Conservation (phyloP, 2,888 invertebrate species). For the Cosmorhoe ocellata region DNA sequence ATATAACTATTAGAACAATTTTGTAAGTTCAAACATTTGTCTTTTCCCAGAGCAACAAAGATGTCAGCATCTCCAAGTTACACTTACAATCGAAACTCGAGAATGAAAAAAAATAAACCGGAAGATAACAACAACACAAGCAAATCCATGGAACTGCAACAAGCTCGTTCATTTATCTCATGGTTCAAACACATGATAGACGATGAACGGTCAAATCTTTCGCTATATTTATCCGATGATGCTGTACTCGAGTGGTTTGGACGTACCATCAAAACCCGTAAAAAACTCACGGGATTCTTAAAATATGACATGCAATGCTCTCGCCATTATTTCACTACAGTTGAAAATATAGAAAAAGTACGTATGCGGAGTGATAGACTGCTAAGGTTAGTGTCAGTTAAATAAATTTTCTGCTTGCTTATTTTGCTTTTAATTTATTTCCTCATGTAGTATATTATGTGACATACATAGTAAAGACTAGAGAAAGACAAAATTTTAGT, state of each 20-base stretch:
- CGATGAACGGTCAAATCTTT: slow-evolving; percentile 71
- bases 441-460: not conserved
- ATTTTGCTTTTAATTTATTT: slow-evolving; percentile 5
- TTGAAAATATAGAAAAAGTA: slow-evolving; percentile 68
- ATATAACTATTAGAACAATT: too few relatives aligned
- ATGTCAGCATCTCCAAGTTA: slow-evolving; percentile 57
- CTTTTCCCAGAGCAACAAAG: slow-evolving; percentile 43
- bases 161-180: slow-evolving; percentile 67
- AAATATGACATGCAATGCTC: slow-evolving; percentile 79
- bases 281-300: slow-evolving; percentile 81
- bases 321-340: slow-evolving; percentile 73
- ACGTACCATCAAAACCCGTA: slow-evolving; percentile 81
- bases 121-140: slow-evolving; percentile 53
- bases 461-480: too few relatives aligned
- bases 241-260: slow-evolving; percentile 85
- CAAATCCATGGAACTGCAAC: slow-evolving; percentile 52
- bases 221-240: slow-evolving; percentile 75
- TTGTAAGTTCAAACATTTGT: not conserved
- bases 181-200: slow-evolving; percentile 79
- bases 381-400: slow-evolving; percentile 54
- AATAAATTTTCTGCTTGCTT: not conserved
- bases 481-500: too few relatives aligned
- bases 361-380: slow-evolving; percentile 50
- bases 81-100: slow-evolving; percentile 44
- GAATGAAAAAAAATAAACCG: slow-evolving; percentile 29